Evolutionary conservation across 2,113 vertebrate species (phyloP).

Genomic region (Muscicapa adusta): DNA sequence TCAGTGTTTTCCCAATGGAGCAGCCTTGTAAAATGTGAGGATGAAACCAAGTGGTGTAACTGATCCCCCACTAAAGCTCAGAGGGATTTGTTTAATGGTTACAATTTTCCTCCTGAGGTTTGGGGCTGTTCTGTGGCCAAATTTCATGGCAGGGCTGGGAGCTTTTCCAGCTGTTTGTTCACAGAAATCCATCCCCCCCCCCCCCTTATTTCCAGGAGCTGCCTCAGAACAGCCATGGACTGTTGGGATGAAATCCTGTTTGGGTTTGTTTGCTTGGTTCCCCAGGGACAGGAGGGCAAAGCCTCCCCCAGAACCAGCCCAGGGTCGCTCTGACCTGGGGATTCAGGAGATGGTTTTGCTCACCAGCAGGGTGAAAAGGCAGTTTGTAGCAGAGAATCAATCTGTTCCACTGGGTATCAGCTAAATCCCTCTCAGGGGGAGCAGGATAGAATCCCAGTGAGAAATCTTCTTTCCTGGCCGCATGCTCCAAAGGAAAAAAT

Average conservation of each 20-base stretch:
- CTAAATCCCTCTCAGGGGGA: not conserved
- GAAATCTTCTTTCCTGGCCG: not conserved
- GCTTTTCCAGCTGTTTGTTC: constrained; percentile 31
- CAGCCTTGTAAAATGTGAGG: not conserved
- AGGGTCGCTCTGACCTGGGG: not conserved
- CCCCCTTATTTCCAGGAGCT: not conserved
- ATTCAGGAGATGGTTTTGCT: not conserved
- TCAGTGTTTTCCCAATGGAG: not conserved
- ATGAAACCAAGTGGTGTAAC: not conserved
- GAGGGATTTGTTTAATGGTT: not conserved
- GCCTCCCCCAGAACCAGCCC: not conserved
- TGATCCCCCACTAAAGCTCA: not conserved
- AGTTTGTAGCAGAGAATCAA: not conserved
- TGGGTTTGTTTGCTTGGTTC: not conserved
- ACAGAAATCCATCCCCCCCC: not conserved
- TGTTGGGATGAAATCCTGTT: not conserved
- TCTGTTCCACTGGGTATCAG: not conserved
- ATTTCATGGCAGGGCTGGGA: not conserved
- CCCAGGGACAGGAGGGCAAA: not conserved
- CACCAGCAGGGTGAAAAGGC: not conserved
- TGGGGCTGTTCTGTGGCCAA: not conserved
- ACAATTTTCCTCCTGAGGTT: not conserved
- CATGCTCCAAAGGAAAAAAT: accelerated
- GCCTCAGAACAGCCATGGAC: not conserved
- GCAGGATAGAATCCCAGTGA: not conserved